phyloP scores from a whole-genome alignment of 2,888 invertebrate species.

The Lutraria lutraria region DNA sequence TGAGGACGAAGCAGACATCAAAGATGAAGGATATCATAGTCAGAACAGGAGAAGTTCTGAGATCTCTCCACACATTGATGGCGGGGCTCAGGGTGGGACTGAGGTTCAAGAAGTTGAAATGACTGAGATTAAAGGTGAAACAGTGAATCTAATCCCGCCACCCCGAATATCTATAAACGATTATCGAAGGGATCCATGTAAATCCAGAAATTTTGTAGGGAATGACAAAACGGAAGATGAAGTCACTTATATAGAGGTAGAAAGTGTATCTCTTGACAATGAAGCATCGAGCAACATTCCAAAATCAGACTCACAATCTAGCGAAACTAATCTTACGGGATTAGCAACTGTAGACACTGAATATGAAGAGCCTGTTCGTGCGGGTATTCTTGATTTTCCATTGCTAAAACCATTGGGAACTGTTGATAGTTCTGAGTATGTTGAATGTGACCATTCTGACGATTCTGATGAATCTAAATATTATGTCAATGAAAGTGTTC shows the following conservation, averaged over 20 bases:
- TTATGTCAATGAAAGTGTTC: slow-evolving; percentile 64
- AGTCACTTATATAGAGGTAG: slow-evolving; percentile 67
- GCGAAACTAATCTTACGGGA: slow-evolving; percentile 6
- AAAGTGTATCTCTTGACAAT: slow-evolving; percentile 62
- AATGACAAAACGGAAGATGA: slow-evolving; percentile 42
- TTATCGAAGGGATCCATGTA: slow-evolving; percentile 60
- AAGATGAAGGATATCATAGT: slow-evolving; percentile 69
- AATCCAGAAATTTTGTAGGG: background rate
- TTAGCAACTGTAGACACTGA: slow-evolving; percentile 32
- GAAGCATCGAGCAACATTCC: slow-evolving; percentile 47
- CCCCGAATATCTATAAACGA: slow-evolving; percentile 54
- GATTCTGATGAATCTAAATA: slow-evolving; percentile 39
- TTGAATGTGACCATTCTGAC: slow-evolving; percentile 45
- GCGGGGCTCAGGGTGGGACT: slow-evolving; percentile 45
- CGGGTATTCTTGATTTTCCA: slow-evolving; percentile 34
- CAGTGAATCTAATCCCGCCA: slow-evolving; percentile 60
- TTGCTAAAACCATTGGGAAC: slow-evolving; percentile 24
- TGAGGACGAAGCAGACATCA: slow-evolving; percentile 54
- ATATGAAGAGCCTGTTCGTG: slow-evolving; percentile 49
- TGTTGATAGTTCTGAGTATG: slow-evolving; percentile 39
- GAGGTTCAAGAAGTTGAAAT: slow-evolving; percentile 57
- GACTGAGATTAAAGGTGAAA: slow-evolving; percentile 66
- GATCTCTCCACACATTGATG: slow-evolving; percentile 29
- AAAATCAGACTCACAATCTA: slow-evolving; percentile 10
- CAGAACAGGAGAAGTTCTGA: slow-evolving; percentile 67